Conservation (phyloP, 2,113 vertebrate genomes). For the Hystrix cristata region DNA sequence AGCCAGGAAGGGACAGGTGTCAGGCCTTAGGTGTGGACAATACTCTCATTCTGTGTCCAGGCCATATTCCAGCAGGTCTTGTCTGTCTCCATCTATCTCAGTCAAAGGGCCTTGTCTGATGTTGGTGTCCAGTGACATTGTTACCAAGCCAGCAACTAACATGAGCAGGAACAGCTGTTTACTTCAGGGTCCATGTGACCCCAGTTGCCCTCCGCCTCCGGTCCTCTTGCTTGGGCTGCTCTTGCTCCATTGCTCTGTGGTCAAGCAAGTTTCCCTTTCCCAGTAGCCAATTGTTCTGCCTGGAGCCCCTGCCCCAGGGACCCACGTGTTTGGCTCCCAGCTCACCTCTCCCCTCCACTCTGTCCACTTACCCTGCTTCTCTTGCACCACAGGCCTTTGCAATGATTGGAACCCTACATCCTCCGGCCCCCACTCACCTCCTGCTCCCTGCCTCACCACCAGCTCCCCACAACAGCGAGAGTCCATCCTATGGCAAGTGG, state of each 20-base stretch:
- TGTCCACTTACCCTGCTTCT: neutral
- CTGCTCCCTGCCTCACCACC: too few species aligned
- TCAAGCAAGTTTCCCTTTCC: neutral
- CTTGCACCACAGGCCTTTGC: neutral
- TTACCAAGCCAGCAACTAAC: neutral
- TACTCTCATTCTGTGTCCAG: neutral
- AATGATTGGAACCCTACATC: neutral
- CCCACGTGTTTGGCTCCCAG: fast-evolving
- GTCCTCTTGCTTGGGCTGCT: neutral
- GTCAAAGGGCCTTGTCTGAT: neutral
- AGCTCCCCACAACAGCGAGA: neutral
- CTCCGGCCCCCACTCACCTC: neutral
- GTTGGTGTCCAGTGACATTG: neutral
- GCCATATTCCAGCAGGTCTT: fast-evolving
- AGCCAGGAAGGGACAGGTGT: fast-evolving
- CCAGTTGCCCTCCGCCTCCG: neutral
- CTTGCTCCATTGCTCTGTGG: neutral
- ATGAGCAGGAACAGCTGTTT: neutral
- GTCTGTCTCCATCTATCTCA: fast-evolving
- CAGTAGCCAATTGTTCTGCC: neutral
- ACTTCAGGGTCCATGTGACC: neutral
- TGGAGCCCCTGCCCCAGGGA: neutral
- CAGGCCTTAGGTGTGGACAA: fast-evolving
- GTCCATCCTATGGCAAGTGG: neutral
- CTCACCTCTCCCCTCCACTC: fast-evolving